A percentile compares a stretch with the other conserved stretches of the same genome.
Evolutionary conservation across 2,797 vertebrate genomes (phyloP).

Genomic region (Sciaenops ocellatus): DNA sequence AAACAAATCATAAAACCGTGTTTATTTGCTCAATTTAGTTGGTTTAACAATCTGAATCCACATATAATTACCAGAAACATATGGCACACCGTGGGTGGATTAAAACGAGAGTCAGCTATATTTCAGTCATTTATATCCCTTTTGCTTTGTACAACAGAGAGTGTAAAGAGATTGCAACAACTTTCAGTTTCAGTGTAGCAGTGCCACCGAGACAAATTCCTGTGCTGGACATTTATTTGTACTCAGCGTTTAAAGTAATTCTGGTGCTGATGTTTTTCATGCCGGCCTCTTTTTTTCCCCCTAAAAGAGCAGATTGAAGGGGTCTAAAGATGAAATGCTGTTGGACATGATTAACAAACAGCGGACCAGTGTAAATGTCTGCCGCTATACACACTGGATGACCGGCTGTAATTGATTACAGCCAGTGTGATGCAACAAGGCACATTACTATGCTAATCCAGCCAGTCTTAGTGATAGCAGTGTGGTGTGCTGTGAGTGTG

Average conservation of each 20-base stretch:
- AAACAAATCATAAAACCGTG: conserved; percentile 6
- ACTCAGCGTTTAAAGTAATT: conserved; percentile 49
- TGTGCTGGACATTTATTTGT: conserved; percentile 45
- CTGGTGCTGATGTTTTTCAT: conserved; percentile 58
- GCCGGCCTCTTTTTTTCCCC: conserved; percentile 7
- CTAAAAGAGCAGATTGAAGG: conserved; percentile 64
- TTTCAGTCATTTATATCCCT: conserved; percentile 28
- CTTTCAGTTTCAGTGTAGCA: conserved; percentile 28
- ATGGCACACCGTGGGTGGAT: conserved; percentile 37
- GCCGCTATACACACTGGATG: conserved; percentile 77
- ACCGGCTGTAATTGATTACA: conserved; percentile 87
- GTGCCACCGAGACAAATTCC: conserved; percentile 47
- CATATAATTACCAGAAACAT: conserved; percentile 47
- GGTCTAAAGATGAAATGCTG: conserved; percentile 79
- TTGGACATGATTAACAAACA: conserved; percentile 85
- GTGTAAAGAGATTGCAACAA: background rate
- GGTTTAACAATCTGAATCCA: conserved; percentile 28
- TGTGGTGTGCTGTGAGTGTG: conserved; percentile 59
- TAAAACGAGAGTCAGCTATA: conserved; percentile 26
- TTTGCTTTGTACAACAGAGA: conserved; percentile 4
- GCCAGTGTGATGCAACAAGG: conserved; percentile 82
- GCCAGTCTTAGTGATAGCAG: conserved; percentile 65
- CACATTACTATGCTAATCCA: conserved; percentile 88
- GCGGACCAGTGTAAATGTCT: conserved; percentile 80
- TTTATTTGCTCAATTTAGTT: conserved; percentile 26